These are phyloP conservation scores for Garra rufa DNA, from an alignment of 2,113 vertebrate species.

Conservation along the genomic window DNA sequence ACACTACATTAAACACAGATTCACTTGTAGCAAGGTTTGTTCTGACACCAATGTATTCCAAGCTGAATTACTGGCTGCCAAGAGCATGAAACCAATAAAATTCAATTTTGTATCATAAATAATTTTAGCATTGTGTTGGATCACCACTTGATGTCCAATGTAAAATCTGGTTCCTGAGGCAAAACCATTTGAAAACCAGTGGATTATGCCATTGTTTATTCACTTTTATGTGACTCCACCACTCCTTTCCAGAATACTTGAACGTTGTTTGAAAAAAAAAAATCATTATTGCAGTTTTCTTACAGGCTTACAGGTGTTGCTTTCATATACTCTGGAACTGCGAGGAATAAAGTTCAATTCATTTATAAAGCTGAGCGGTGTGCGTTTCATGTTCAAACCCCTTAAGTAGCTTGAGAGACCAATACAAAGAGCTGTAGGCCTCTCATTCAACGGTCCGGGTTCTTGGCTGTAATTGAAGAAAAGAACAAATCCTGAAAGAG, in stretches of 20 bases:
- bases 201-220: constrained; percentile 1
- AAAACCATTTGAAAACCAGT: constrained; percentile 14
- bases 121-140: background rate
- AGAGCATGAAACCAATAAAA: constrained; percentile 8
- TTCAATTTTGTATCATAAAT: background rate
- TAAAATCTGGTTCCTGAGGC: constrained; percentile 21
- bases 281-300: constrained; percentile 33
- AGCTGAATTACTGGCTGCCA: background rate
- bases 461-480: constrained; percentile 36
- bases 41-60: background rate
- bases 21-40: constrained; percentile 1
- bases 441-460: constrained; percentile 39
- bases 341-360: constrained; percentile 51
- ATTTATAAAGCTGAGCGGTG: constrained; percentile 42
- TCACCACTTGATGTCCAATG: background rate
- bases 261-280: constrained; percentile 16
- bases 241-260: constrained; percentile 34
- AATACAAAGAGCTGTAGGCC: constrained; percentile 29
- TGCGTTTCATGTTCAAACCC: constrained; percentile 47
- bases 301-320: constrained; percentile 35
- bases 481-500: constrained; percentile 32
- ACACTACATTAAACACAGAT: background rate
- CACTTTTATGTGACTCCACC: background rate
- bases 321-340: constrained; percentile 40
- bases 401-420: constrained; percentile 47